A percentile compares a stretch with the other conserved stretches of the same genome.
Conservation (phyloP, 1,140 invertebrate genomes). For the Polyergus mexicanus region DNA sequence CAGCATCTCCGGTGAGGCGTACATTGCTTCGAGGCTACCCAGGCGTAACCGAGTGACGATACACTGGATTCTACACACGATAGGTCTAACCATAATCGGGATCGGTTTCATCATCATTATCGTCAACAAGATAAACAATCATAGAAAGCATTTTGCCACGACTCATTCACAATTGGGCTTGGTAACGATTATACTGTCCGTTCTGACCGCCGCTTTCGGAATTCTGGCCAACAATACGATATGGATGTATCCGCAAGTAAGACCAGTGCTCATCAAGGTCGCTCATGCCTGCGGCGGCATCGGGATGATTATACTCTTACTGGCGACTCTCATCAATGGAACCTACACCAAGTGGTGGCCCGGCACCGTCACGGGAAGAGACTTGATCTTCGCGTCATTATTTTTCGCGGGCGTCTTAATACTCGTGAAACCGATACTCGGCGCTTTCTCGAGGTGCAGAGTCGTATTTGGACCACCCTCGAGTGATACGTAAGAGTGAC, state of each 20-base stretch:
- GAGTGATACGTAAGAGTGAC: slow-evolving; percentile 48
- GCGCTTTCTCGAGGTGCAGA: slow-evolving; percentile 76
- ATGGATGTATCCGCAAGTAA: slow-evolving; percentile 81
- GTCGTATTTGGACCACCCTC: slow-evolving; percentile 76
- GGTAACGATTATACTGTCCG: slow-evolving; percentile 76
- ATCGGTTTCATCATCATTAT: slow-evolving; percentile 81
- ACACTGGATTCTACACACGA: slow-evolving; percentile 81
- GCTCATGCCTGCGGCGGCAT: slow-evolving; percentile 82
- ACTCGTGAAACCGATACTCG: slow-evolving; percentile 81
- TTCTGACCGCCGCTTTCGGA: slow-evolving; percentile 75
- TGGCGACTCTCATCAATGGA: slow-evolving; percentile 82
- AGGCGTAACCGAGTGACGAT: slow-evolving; percentile 76
- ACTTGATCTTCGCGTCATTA: slow-evolving; percentile 76
- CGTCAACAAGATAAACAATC: slow-evolving; percentile 76
- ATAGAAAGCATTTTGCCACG: slow-evolving; percentile 76
- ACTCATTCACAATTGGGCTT: slow-evolving; percentile 80
- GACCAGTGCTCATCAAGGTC: slow-evolving; percentile 81
- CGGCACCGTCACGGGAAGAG: slow-evolving; percentile 70
- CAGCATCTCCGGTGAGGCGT: slow-evolving; percentile 81
- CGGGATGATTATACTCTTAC: slow-evolving; percentile 74
- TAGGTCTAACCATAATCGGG: slow-evolving; percentile 76
- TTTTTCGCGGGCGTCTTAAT: slow-evolving; percentile 80
- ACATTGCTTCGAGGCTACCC: slow-evolving; percentile 72
- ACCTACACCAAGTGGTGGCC: slow-evolving; percentile 79
- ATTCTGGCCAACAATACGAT: slow-evolving; percentile 81